phyloP scores from a whole-genome alignment of 2,797 vertebrate species.

The Naso thynnoides region DNA sequence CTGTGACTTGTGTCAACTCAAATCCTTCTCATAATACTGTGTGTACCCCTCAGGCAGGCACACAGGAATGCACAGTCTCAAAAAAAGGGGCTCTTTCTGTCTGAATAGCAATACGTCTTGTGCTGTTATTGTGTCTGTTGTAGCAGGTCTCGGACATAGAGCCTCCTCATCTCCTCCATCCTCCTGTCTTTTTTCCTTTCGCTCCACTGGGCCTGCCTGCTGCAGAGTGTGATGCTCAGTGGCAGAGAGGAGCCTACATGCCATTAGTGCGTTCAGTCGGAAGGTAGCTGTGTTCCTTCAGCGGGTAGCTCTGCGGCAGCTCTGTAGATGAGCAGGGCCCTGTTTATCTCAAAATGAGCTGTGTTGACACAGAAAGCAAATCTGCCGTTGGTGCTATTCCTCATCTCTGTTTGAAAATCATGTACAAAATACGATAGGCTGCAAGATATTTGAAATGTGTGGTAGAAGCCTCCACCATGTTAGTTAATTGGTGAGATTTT shows the following conservation, averaged over 20 bases:
- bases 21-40: constrained; percentile 79
- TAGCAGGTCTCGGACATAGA: constrained; percentile 65
- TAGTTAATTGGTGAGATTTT: constrained; percentile 1
- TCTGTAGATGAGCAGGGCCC: constrained; percentile 35
- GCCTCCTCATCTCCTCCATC: constrained; percentile 56
- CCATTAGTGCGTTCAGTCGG: constrained; percentile 64
- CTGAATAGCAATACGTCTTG: constrained; percentile 69
- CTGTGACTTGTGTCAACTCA: constrained; percentile 83
- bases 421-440: constrained; percentile 13
- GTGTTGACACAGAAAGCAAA: constrained; percentile 40
- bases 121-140: constrained; percentile 64
- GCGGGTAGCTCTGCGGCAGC: constrained; percentile 49
- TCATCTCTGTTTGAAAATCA: constrained; percentile 30
- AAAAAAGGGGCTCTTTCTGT: constrained; percentile 60
- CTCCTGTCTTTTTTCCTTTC: constrained; percentile 42
- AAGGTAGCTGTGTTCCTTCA: constrained; percentile 56
- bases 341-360: constrained; percentile 54
- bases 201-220: constrained; percentile 58
- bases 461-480: neutral
- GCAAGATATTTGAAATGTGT: neutral
- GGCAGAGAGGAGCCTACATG: constrained; percentile 53
- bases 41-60: constrained; percentile 78
- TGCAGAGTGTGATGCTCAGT: constrained; percentile 61
- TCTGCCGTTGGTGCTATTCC: constrained; percentile 8
- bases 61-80: constrained; percentile 53